These are phyloP conservation scores for Centropyge bicolor DNA, from an alignment of 2,797 vertebrate genomes.

Conservation along the genomic window DNA sequence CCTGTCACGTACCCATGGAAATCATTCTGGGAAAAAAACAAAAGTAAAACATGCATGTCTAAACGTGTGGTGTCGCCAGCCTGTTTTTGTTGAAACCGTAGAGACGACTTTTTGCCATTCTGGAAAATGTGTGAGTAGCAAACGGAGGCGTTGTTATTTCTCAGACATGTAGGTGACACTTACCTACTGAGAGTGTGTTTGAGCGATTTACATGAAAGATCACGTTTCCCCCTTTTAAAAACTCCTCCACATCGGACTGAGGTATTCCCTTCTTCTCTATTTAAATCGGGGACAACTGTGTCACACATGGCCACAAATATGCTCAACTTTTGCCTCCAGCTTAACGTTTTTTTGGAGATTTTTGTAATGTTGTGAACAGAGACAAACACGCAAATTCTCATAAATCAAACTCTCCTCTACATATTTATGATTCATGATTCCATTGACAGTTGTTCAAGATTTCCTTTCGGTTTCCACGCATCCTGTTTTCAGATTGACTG, in stretches of 20 bases:
- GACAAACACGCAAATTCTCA: neutral
- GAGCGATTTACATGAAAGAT: slow-evolving; percentile 33
- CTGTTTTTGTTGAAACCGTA: neutral
- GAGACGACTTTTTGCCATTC: neutral
- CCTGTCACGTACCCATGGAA: neutral
- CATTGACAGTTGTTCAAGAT: slow-evolving; percentile 9
- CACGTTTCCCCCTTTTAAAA: neutral
- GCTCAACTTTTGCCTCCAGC: neutral
- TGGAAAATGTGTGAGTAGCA: slow-evolving; percentile 22
- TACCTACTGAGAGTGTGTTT: slow-evolving; percentile 13
- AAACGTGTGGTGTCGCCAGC: neutral
- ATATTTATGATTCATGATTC: slow-evolving; percentile 45
- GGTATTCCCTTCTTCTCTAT: neutral
- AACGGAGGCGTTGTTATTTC: slow-evolving; percentile 21
- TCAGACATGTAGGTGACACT: slow-evolving; percentile 2
- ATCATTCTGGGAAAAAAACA: neutral
- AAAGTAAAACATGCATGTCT: neutral
- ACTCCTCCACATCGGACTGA: neutral
- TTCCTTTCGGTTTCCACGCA: slow-evolving; percentile 47
- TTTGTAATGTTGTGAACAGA: neutral
- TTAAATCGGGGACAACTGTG: neutral
- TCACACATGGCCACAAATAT: neutral
- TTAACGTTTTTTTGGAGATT: neutral
- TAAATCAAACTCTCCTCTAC: neutral
- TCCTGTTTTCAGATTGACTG: slow-evolving; percentile 52